These are phyloP conservation scores for Nothoprocta perdicaria DNA, from an alignment of 2,113 vertebrate genomes.

Conservation along the genomic window DNA sequence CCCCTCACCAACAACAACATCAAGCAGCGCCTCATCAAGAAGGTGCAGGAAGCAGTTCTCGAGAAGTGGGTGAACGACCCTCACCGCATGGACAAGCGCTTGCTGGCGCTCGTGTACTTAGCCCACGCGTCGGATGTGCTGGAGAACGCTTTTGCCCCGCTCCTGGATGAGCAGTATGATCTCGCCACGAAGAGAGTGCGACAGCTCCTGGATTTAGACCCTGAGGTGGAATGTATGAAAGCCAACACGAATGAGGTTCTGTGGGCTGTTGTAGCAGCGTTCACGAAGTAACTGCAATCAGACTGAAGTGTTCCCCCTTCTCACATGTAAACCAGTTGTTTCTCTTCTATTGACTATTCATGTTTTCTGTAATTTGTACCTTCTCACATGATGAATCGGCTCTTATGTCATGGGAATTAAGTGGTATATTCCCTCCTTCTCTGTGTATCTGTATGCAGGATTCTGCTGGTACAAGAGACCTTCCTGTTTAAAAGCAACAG, in stretches of 20 bases:
- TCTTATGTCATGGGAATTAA: conserved; percentile 73
- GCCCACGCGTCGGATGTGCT: conserved; percentile 94
- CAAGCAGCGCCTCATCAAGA: conserved; percentile 95
- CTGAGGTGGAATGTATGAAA: conserved; percentile 93
- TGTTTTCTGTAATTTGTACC: conserved; percentile 78
- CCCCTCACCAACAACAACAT: conserved; percentile 96
- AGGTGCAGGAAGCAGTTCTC: conserved; percentile 92
- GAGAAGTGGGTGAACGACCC: conserved; percentile 96
- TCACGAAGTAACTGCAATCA: conserved; percentile 87
- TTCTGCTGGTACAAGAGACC: conserved; percentile 79
- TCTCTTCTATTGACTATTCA: conserved; percentile 74
- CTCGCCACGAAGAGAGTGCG: conserved; percentile 95
- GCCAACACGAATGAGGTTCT: conserved; percentile 89
- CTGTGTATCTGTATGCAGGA: conserved; percentile 61
- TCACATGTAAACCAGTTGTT: conserved; percentile 70
- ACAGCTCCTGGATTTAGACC: conserved; percentile 93
- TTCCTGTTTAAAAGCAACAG: conserved; percentile 69
- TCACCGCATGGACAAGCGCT: conserved; percentile 93
- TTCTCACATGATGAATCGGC: conserved; percentile 67
- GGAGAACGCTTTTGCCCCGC: conserved; percentile 94
- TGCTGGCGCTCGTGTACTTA: conserved; percentile 92
- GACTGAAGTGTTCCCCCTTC: conserved; percentile 51
- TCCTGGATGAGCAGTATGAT: conserved; percentile 95
- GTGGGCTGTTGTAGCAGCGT: conserved; percentile 95
- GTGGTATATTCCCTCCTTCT: conserved; percentile 61